These are phyloP conservation scores for Chelonoidis abingdonii DNA, from an alignment of 2,113 vertebrate genomes.

Conservation along the genomic window DNA sequence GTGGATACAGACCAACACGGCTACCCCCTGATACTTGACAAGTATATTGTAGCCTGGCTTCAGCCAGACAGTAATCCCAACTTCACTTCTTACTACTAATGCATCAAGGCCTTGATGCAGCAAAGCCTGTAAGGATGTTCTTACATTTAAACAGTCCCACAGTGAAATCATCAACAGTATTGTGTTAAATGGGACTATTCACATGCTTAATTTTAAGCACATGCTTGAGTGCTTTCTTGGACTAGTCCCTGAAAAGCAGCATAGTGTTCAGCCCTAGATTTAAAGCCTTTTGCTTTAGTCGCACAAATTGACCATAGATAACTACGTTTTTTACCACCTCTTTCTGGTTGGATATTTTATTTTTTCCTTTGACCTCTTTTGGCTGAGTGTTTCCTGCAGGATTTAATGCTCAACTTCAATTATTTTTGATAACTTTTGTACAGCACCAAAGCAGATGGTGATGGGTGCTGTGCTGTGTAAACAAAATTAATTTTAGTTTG, in stretches of 20 bases:
- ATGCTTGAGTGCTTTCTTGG: not conserved
- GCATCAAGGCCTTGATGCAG: not conserved
- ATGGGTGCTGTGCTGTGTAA: not conserved
- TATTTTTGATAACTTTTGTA: not conserved
- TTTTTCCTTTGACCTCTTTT: not conserved
- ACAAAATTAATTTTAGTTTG: not conserved
- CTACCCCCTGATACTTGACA: not conserved
- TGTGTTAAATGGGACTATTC: not conserved
- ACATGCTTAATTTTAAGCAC: not conserved
- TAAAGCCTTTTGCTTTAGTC: not conserved
- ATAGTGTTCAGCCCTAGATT: too few relatives aligned
- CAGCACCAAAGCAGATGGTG: not conserved
- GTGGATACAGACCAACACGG: too few relatives aligned
- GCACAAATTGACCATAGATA: not conserved
- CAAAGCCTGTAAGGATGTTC: not conserved
- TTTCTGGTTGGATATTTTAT: too few relatives aligned
- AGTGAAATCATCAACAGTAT: not conserved
- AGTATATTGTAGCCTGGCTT: not conserved
- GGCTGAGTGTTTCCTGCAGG: not conserved
- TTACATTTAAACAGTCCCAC: not conserved
- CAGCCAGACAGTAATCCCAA: not conserved
- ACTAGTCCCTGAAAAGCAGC: accelerated
- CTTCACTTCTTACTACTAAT: not conserved
- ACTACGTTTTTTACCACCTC: too few relatives aligned
- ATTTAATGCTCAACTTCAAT: not conserved